These are phyloP conservation scores for Trematocara unimaculatum DNA, from an alignment of 2,113 vertebrate species.

Conservation along the genomic window DNA sequence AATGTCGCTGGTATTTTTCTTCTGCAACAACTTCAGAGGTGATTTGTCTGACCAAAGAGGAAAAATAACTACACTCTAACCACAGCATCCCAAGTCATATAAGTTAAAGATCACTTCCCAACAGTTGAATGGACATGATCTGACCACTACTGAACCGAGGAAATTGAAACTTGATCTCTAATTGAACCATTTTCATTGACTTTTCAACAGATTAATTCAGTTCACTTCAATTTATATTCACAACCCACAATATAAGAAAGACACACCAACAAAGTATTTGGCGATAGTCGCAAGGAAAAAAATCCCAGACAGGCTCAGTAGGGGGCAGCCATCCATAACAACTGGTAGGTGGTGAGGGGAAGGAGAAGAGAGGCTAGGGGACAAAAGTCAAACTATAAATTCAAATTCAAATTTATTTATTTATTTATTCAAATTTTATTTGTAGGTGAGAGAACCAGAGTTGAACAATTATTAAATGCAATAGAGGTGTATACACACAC, in stretches of 20 bases:
- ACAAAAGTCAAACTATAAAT: not conserved
- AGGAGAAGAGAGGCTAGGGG: not conserved
- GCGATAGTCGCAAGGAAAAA: not conserved
- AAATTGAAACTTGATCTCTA: not conserved
- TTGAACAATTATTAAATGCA: not conserved
- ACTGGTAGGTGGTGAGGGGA: not conserved
- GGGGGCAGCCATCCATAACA: not conserved
- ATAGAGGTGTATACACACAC: not conserved
- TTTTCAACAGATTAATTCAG: not conserved
- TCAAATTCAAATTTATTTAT: too few relatives aligned
- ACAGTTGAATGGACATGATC: not conserved
- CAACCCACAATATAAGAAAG: not conserved
- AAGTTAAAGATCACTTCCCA: conserved; percentile 12
- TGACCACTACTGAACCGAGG: not conserved
- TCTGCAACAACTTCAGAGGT: not conserved
- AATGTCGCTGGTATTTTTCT: not conserved
- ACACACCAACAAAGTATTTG: not conserved
- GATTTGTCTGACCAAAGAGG: not conserved
- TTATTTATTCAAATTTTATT: too few relatives aligned
- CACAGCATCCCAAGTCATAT: conserved; percentile 8
- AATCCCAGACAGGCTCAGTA: not conserved
- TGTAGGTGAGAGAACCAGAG: not conserved
- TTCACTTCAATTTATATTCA: not conserved
- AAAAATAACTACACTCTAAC: conserved; percentile 4
- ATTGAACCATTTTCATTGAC: not conserved